Base-by-base conservation (phyloP, 30 jellyfish, hydroid and myxozoan genomes). In the Hydra vulgaris region DNA sequence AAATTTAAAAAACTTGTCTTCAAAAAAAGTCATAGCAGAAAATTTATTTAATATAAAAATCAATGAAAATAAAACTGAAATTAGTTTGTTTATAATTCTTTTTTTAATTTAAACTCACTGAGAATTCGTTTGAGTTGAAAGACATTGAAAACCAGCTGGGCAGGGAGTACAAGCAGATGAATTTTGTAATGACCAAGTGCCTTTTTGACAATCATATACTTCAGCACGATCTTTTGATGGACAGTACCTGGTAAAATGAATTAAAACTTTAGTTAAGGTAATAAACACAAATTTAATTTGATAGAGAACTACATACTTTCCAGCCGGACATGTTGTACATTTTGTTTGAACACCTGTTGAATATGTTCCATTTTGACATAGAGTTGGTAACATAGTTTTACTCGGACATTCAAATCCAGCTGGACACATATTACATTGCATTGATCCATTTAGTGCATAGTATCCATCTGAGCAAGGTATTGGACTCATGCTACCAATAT, bases 131-230 rank as follows among this genome's bases (percentile, higher is more conserved):
- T 40, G 61, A 40, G 61, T 40, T 3, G 61, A 40, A 3, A 96
- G 98, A 88, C 98, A 91, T 77, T 83, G 89, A 78, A 78, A 87
- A 8, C 98, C 98, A 66, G 98, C 88, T 1, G 94, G 95, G 79
- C 98, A 91, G 73, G 40, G 76, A 1, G 78, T 79, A 68, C 98
- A 91, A 3, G 27, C 75, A 21, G 96, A 75, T 0, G 96, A 82
- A 61, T 91, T 91, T 1, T 89, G 85, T 23, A 86, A 74, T n/a
- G 98, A 87, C 82, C 88, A 91, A 72, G 94, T 82, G 8, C 98
- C 98, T 24, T 56, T 72, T 27, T 89, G 18, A 67, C 98, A 91
- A 20, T 75, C 83, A 25, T 25, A 21, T 61, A 81, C 92, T 18
- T 40, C 87, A 21, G 18, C 53, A 24, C 25, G 70, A 68, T 86